Conservation (phyloP, 2,797 vertebrate species). For the Rhinogobio ventralis region DNA sequence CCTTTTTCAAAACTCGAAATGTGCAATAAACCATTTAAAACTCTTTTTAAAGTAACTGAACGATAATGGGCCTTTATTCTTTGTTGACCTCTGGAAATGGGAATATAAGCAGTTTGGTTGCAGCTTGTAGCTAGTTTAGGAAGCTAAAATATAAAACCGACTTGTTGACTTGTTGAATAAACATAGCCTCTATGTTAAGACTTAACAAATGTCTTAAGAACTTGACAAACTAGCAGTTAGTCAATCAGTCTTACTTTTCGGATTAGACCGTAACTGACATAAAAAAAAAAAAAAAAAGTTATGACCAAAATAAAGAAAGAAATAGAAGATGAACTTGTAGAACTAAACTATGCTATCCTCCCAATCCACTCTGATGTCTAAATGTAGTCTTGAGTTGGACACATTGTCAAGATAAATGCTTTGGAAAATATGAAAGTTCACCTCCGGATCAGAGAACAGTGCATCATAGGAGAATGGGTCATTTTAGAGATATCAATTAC, state of each 20-base stretch:
- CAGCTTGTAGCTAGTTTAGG: not conserved
- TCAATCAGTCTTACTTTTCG: not conserved
- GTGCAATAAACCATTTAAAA: not conserved
- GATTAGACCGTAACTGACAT: not conserved
- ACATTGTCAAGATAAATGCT: not conserved
- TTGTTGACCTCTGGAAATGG: not conserved
- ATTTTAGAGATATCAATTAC: not conserved
- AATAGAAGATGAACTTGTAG: too few relatives aligned
- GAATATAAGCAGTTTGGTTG: not conserved
- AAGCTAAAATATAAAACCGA: not conserved
- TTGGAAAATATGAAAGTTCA: not conserved
- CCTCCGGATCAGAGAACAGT: not conserved
- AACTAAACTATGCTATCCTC: not conserved
- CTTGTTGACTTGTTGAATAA: not conserved
- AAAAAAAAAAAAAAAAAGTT: too few relatives aligned
- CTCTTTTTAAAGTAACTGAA: not conserved
- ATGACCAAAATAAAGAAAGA: not conserved
- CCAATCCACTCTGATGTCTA: not conserved
- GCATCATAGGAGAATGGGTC: not conserved
- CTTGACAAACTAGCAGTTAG: not conserved
- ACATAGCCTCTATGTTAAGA: not conserved
- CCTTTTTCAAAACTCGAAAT: not conserved
- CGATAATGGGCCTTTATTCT: not conserved
- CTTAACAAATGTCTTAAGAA: not conserved
- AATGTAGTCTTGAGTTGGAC: not conserved